Base-by-base conservation (phyloP, 2,797 vertebrate species). In the Malurus splendens region DNA sequence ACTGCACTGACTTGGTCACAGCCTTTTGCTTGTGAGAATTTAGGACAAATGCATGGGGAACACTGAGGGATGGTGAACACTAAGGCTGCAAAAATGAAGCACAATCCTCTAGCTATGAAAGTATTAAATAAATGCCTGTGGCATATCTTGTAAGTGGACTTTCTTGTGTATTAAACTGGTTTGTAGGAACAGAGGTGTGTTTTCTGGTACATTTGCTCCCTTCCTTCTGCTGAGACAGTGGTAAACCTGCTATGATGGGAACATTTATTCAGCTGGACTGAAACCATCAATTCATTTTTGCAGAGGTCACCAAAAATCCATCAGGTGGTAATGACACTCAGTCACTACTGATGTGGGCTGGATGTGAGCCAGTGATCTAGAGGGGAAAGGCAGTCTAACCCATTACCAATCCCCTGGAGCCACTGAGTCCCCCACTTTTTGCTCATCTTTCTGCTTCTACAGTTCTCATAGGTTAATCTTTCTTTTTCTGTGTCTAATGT, bases 291-390 rank as follows among this genome's bases (percentile, higher is more conserved):
- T 93, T 74, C 64, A 64, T 81, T 96, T 94, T 90, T 88, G 88
- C 91, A 87, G 84, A 94, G 92, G 94, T 96, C 95, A 94, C 94
- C 88, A 91, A 94, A 83, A 84, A 94, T 89, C 95, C 89, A 94
- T 95, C 92, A 94, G 89, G 90, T 96, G 93, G 92, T 96, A 97
- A 96, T 96, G 95, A 92, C 87, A 93, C 86, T 97, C 92, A 93
- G 91, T 93, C 93, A 95, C 93, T 87, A 86, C 91, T 89, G 89
- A 86, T 94, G 91, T 89, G 93, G 95, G 94, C 92, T 97, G 93
- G 90, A 96, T 93, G 89, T 54, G 82, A 97, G 96, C 94, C 96
- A 97, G 94, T 68, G 91, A 94, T 93, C 95, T 93, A 80, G 90
- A 92, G 94, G 70, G 71, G 77, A 86, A 55, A 50, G 76, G 87